Evolutionary conservation across 1,140 invertebrate species (phyloP), one percentile per base, ranked within the genome.

Genomic region (Drosophila tsacasi): DNA sequence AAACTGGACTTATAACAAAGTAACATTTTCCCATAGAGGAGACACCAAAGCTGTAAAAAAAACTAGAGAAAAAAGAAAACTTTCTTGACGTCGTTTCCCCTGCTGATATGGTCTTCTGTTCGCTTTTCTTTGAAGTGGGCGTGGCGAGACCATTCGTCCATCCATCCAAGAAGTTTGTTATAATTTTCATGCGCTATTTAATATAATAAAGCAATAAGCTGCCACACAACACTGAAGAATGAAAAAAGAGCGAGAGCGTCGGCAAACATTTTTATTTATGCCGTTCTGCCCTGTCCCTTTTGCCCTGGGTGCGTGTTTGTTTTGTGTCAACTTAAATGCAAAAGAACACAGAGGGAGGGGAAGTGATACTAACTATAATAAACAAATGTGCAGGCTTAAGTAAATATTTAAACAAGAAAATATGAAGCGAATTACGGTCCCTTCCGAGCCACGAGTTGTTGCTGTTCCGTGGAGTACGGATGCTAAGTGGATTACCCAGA

Each of bases 161-260:
- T 42, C 40, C 78, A 79, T 65, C 44, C 57, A 82, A 79, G 67
- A 87, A 77, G 83, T 79, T 80, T 89, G 84, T 72, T 69, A 87
- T 81, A 81, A 84, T 87, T 87, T 87, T 83, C 84, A 89, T 87
- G 84, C 84, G 84, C 84, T 89, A 83, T 89, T 89, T 89, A 89
- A 89, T 81, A 89, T 83, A 89, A 87, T 89, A 89, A 89, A 81
- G 84, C 73, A 89, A 83, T 89, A 89, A 83, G 72, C 81, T 68
- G 84, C 62, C 73, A 82, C 83, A 78, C 55, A 64, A 64, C 73
- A 35, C 57, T 52, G 55, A 44, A 40, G 59, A 67, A 67, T 37
- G 40, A 19, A 40, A 50, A 40, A 68, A 27, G 39, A 46, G 27
- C 39, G 39, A 52, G 61, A 66, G 62, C 58, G 66, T 67, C 35